Base-by-base conservation (phyloP, 1,140 invertebrate species). In the Heliconius hermathena region DNA sequence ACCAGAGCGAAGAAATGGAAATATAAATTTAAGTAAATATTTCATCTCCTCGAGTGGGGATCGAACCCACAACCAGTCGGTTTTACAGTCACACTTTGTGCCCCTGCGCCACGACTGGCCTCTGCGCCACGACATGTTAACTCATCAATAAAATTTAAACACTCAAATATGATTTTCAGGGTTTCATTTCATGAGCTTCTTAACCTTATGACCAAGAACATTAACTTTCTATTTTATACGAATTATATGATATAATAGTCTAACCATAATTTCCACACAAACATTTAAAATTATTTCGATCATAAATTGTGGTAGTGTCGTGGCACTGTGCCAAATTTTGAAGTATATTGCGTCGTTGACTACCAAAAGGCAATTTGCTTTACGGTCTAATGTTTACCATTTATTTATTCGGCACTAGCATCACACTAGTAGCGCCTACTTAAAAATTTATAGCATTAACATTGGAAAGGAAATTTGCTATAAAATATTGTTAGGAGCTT, bases 311-410 rank as follows among this genome's bases (percentile, higher is more conserved):
- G 73, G 46, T 77, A 52, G 52, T 70, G 77, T 73, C 71, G 72
- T 82, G 82, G 83, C 83, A 29, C 20, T n/a, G 36, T 66, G 83
- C 82, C 83, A 85, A 85, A 74, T 66, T 75, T 78, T 46, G 29
- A 71, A 84, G 36, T 72, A 54, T 66, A 80, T 80, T 80, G 76
- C 81, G 81, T 78, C 76, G 66, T 71, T 78, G 66, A 76, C 70
- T 80, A 72, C 66, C 49, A 72, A 77, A 80, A 57, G 38, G 78
- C 78, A 49, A 73, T 77, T 71, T 71, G 66, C 54, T 66, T 33
- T 66, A 76, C 33, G 38, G 76, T 72, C 60, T 75, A 78, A 81
- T 78, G 70, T 81, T 71, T 72, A 74, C 66, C 29, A 78, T 81
- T 81, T 78, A 33, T 78, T 78, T 76, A 49, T 74, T 74, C 22